phyloP scores from a whole-genome alignment of 2,113 vertebrate genomes.

The Chelonoidis abingdonii region DNA sequence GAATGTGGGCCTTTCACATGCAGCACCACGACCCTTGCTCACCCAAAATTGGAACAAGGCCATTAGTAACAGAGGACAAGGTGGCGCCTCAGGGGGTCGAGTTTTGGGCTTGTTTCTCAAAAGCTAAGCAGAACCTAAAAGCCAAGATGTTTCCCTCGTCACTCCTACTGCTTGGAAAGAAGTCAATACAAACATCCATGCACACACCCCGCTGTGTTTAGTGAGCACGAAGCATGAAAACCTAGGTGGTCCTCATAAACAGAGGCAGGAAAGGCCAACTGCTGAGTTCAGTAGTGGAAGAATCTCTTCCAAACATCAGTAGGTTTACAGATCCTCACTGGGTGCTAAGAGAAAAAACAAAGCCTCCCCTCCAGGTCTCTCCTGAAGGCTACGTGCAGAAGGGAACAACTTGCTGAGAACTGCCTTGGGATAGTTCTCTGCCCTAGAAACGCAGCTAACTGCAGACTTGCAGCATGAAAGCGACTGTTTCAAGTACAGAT shows the following conservation, averaged over 20 bases:
- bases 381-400: fast-evolving
- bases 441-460: neutral
- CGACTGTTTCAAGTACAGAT: neutral
- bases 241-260: neutral
- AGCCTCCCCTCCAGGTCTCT: neutral
- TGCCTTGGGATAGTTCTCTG: fast-evolving
- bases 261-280: neutral
- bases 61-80: fast-evolving
- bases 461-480: neutral
- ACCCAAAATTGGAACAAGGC: neutral
- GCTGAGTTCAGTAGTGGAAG: neutral
- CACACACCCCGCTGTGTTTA: neutral
- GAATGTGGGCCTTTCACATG: neutral
- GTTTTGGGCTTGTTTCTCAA: neutral
- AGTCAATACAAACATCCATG: neutral
- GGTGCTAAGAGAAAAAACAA: neutral
- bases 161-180: neutral
- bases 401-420: neutral
- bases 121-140: neutral
- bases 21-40: neutral
- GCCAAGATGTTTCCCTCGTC: neutral
- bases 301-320: neutral
- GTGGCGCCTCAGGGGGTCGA: fast-evolving
- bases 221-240: neutral
- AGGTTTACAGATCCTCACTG: neutral